Evolutionary conservation across 2,888 invertebrate genomes (phyloP), one percentile per base, ranked within the genome.

Genomic region (Nemurella pictetii): DNA sequence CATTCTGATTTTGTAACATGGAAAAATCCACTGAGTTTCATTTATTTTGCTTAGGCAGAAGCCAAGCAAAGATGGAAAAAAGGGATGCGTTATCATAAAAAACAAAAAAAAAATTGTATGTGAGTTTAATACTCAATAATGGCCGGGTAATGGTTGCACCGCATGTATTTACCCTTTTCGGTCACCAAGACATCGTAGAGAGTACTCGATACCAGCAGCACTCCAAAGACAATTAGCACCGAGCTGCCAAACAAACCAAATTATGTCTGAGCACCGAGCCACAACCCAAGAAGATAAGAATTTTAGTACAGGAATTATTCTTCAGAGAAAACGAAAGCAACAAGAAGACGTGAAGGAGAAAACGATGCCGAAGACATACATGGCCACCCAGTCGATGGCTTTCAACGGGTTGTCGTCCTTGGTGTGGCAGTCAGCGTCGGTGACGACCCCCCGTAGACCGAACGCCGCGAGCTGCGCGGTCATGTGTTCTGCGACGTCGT

Each of bases 341-440:
- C n/a, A n/a, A n/a, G n/a, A n/a, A n/a, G n/a, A n/a, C n/a, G 12
- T 35, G 35, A 35, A 4, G 12, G 35, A 35, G 35, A 4, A 35
- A 12, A 7, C 35, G 4, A 35, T 12, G 35, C n/a, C 20, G 20
- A 20, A 20, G 29, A 3, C 80, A 29, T 32, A 80, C 80, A 80
- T 80, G 28, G 32, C 80, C 2, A 30, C 80, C 80, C 80, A 80
- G 80, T 80, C 80, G 30, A 80, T n/a, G 4, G 30, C 27, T 25
- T 30, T 29, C 9, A 80, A 30, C 30, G 80, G 30, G n/a, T 28
- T 26, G 28, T 29, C 29, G 5, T 29, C 32, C 0, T 4, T 80
- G 12, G 80, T 80, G 32, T 80, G 80, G 25, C 80, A 80, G 28
- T 30, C 28, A 9, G 2, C 80, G 28, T 29, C 80, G 9, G 30